Evolutionary conservation across 2,797 vertebrate genomes (phyloP).

Genomic region (Salmo trutta): DNA sequence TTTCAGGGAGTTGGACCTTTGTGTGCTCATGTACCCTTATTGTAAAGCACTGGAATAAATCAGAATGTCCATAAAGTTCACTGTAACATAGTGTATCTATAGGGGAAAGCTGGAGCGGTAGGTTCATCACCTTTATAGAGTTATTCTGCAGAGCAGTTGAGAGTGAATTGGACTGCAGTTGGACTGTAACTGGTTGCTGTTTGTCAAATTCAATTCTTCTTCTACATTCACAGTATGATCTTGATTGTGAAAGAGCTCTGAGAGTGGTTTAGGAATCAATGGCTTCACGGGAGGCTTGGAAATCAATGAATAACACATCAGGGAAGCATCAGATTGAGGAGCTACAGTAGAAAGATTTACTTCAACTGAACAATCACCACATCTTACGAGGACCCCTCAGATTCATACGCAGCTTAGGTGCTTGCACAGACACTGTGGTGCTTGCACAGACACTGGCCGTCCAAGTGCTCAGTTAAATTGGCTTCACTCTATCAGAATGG

Average conservation of each 20-base stretch:
- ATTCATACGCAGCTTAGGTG: slow-evolving; percentile 39
- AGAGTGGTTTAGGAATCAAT: slow-evolving; percentile 48
- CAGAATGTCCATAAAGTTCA: too few relatives aligned
- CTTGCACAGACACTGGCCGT: slow-evolving; percentile 4
- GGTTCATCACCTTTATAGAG: not conserved
- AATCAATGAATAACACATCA: slow-evolving; percentile 59
- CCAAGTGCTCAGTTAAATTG: slow-evolving; percentile 7
- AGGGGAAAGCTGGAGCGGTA: not conserved
- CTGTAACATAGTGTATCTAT: not conserved
- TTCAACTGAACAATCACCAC: slow-evolving; percentile 37
- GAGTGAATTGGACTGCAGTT: not conserved
- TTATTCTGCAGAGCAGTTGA: not conserved
- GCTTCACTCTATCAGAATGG: not conserved
- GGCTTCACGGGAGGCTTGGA: slow-evolving; percentile 52
- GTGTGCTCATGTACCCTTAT: not conserved
- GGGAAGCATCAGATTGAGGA: slow-evolving; percentile 52
- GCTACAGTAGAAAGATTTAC: slow-evolving; percentile 47
- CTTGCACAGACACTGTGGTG: slow-evolving; percentile 7
- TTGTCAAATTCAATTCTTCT: slow-evolving; percentile 31
- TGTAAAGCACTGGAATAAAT: not conserved
- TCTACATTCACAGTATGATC: slow-evolving; percentile 19
- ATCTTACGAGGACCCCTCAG: slow-evolving; percentile 22
- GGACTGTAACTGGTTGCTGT: slow-evolving; percentile 16
- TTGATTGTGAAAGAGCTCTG: slow-evolving; percentile 42
- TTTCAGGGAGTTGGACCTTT: not conserved